phyloP scores from a whole-genome alignment of 2,888 invertebrate species.

The Monoplex corrugatus region DNA sequence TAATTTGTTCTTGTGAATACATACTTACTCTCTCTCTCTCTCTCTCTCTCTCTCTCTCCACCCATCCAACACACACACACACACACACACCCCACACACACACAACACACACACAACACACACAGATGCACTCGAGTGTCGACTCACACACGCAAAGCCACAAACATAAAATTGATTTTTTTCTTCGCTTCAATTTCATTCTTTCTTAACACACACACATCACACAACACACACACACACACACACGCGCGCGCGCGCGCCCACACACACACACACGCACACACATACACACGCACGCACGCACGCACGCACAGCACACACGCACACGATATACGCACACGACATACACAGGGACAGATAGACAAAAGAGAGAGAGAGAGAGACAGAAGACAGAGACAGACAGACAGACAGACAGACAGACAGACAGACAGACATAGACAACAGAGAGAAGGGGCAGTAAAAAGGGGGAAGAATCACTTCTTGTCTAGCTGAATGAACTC shows the following conservation, averaged over 20 bases:
- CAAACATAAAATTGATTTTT: no score
- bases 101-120: background rate
- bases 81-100: background rate
- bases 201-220: background rate
- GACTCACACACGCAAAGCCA: background rate
- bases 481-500: no score
- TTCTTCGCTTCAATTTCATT: no score
- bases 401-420: no score
- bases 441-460: no score
- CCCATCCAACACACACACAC: background rate
- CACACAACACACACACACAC: background rate
- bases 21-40: background rate
- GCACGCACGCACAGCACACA: background rate
- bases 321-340: background rate
- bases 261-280: background rate
- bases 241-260: no score
- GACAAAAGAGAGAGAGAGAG: no score
- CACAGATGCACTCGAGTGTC: background rate
- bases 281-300: background rate
- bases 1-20: background rate
- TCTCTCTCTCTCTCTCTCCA: background rate
- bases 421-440: no score
- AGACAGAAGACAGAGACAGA: no score
- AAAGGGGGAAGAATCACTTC: no score
- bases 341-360: no score